Evolutionary conservation across 2,888 invertebrate genomes (phyloP), one percentile per base, ranked within the genome.

Genomic region (Eupithecia dodoneata): DNA sequence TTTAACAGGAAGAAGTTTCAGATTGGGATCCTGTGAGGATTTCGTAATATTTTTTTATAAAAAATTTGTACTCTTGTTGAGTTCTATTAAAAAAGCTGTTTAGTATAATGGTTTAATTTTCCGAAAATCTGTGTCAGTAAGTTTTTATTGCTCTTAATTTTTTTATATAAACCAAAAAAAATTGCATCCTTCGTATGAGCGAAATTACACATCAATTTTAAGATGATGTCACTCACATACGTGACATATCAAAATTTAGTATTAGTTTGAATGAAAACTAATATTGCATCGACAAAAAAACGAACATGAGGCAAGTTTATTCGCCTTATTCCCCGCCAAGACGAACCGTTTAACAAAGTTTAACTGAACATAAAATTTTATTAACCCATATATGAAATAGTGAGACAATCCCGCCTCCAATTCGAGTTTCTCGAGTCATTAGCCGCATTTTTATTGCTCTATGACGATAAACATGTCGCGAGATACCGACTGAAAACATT

Each of bases 331-430:
- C 79, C 75, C 77, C 63, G 63, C 63, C 78, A 82, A 82, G 85
- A 88, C 86, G 86, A 63, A 87, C 83, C 92, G 88, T 93, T 94
- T 94, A 94, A 94, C 91, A 89, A 92, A 94, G 90, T 94, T 93
- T 91, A 94, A 94, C 93, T 93, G 92, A 86, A 91, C 92, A 94
- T 95, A 94, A 95, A 94, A 94, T 94, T 94, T 95, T 95, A 95
- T 94, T 93, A 90, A 93, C 91, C 92, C 93, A 92, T 93, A 93
- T 94, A 94, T 93, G 94, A 95, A 92, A 92, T 94, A 94, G 93
- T 93, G 90, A 93, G 91, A 93, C 93, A 93, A 92, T 93, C 86
- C 85, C 88, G 88, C 83, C 86, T 85, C 89, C 88, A 86, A 90
- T 87, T 88, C 88, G 88, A 90, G 87, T 90, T 92, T 94, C 90